phyloP scores from a whole-genome alignment of 1,140 invertebrate species.

The Parapsyche elsis region DNA sequence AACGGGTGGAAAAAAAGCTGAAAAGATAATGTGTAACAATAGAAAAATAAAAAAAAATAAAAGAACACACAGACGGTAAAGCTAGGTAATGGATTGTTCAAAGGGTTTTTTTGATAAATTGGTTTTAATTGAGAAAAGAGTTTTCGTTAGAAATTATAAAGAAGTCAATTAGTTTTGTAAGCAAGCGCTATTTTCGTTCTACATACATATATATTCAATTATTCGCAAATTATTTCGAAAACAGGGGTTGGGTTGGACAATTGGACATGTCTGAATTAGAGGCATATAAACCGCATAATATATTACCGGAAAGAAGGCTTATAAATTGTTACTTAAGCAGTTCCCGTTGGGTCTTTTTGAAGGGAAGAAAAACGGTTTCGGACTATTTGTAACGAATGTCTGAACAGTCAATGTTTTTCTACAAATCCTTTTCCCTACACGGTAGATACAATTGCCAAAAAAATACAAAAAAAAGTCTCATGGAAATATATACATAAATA shows the following conservation, averaged over 20 bases:
- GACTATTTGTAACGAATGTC: slow-evolving; percentile 21
- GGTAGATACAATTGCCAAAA: not conserved
- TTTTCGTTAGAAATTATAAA: no score
- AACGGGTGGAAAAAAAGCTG: not conserved
- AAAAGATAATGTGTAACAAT: not conserved
- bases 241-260: no score
- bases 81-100: slow-evolving; percentile 14
- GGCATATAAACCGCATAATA: not conserved
- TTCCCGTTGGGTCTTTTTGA: slow-evolving; percentile 6
- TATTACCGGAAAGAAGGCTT: slow-evolving; percentile 22
- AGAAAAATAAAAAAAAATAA: not conserved
- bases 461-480: not conserved
- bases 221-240: no score
- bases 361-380: not conserved
- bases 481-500: no score
- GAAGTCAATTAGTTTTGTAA: no score
- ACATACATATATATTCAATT: no score
- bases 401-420: not conserved
- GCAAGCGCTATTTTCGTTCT: no score
- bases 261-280: no score
- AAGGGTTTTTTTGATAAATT: not conserved
- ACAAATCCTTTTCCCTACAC: not conserved
- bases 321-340: slow-evolving; percentile 24
- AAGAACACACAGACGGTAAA: not conserved
- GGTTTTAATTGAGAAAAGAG: not conserved